Conservation (phyloP, 2,888 invertebrate species). For the Ormyrus rosae region DNA sequence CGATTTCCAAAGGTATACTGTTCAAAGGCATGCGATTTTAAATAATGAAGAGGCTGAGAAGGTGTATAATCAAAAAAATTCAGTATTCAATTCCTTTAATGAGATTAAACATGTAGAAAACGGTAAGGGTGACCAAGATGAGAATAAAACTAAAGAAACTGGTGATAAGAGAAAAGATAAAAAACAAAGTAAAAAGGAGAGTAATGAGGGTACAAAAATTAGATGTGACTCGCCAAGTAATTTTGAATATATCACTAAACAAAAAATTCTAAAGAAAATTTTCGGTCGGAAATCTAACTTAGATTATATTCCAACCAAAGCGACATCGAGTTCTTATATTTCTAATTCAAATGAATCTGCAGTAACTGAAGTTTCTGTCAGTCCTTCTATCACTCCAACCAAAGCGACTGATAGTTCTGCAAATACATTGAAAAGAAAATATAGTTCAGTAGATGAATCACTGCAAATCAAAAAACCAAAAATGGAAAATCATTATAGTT, state of each 20-base stretch:
- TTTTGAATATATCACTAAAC: not conserved
- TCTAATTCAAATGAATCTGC: too few species aligned
- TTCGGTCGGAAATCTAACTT: too few species aligned
- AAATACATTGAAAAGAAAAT: not conserved
- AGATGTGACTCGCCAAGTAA: not conserved
- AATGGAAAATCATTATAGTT: too few species aligned
- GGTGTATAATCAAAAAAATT: constrained; percentile 96
- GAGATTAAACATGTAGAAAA: constrained; percentile 74
- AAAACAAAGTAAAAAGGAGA: constrained; percentile 74
- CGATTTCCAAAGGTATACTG: constrained; percentile 86
- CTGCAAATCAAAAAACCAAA: not conserved
- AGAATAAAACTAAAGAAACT: constrained; percentile 83
- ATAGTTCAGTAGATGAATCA: not conserved
- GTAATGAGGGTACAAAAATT: not conserved
- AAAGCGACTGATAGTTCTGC: not conserved
- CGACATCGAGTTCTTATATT: too few species aligned
- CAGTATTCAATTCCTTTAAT: constrained; percentile 94
- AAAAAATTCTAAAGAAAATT: too few species aligned
- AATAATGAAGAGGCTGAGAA: constrained; percentile 99
- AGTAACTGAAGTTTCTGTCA: too few species aligned
- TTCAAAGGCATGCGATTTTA: constrained; percentile 94
- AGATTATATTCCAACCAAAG: too few species aligned
- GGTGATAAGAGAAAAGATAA: constrained; percentile 78
- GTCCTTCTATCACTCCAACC: not conserved
- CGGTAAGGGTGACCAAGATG: constrained; percentile 84